These are phyloP conservation scores for Mesoclemmys tuberculata DNA, from an alignment of 2,113 vertebrate species.

Conservation along the genomic window DNA sequence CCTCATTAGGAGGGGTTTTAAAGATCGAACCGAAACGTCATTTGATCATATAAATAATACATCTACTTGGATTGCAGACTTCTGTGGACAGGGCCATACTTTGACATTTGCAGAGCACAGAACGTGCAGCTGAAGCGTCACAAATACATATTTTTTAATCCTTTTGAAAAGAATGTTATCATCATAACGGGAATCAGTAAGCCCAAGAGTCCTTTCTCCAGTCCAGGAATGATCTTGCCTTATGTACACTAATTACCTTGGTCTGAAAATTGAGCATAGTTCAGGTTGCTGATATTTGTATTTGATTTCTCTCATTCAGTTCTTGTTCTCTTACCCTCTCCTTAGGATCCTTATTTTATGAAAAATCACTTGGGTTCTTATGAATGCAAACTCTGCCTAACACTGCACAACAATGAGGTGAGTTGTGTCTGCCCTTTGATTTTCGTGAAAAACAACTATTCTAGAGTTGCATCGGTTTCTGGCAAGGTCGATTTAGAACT, in stretches of 20 bases:
- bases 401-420: slow-evolving; percentile 98
- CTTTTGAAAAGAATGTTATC: not conserved
- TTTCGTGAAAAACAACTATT: not conserved
- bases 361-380: slow-evolving; percentile 99
- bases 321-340: not conserved
- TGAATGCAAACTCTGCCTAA: slow-evolving; percentile 97
- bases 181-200: not conserved
- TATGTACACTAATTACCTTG: not conserved
- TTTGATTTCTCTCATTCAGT: not conserved
- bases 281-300: not conserved
- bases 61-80: not conserved
- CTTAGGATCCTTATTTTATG: slow-evolving; percentile 97
- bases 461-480: not conserved
- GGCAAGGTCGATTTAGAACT: not conserved
- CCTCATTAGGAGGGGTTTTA: not conserved
- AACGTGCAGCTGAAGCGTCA: fast-evolving
- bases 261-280: not conserved
- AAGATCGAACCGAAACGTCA: not conserved
- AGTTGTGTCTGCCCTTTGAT: not conserved
- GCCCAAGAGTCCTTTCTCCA: not conserved
- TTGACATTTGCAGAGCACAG: not conserved
- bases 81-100: fast-evolving
- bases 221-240: fast-evolving
- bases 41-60: fast-evolving
- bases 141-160: not conserved